A percentile compares a stretch with the other conserved stretches of the same genome.
Conservation (phyloP, 2,888 invertebrate species). For the Ceraclea dissimilis region DNA sequence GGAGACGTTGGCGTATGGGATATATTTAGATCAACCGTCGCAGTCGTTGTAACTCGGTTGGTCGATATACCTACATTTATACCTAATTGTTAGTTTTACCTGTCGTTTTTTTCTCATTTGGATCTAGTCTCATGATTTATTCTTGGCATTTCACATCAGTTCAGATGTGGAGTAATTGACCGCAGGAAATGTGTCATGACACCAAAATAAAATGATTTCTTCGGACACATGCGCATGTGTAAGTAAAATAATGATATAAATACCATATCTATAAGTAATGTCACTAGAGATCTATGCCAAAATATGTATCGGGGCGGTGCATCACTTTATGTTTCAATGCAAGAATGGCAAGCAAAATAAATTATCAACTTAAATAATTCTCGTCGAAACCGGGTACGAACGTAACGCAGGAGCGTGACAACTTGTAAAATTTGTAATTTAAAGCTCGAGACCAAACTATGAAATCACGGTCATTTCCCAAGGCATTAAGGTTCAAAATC, state of each 20-base stretch:
- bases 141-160: neutral
- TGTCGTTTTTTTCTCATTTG: neutral
- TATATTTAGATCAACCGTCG: too few species aligned
- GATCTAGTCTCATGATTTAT: neutral
- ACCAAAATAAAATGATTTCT: neutral
- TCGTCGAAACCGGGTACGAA: too few species aligned
- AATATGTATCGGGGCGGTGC: neutral
- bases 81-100: neutral
- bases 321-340: neutral
- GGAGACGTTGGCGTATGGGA: too few species aligned
- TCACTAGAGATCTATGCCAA: neutral
- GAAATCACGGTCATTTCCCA: too few species aligned
- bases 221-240: neutral
- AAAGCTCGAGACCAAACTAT: too few species aligned
- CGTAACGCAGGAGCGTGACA: too few species aligned
- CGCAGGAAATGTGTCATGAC: constrained; percentile 2
- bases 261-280: neutral
- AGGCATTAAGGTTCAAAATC: too few species aligned
- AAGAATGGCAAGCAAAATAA: neutral
- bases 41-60: too few species aligned
- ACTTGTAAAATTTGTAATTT: too few species aligned
- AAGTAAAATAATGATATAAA: neutral
- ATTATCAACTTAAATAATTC: too few species aligned
- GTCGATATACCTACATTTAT: too few species aligned
- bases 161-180: neutral